Conservation (phyloP, 92 coral and sea anemone genomes). For the Anthopleura xanthogrammica region DNA sequence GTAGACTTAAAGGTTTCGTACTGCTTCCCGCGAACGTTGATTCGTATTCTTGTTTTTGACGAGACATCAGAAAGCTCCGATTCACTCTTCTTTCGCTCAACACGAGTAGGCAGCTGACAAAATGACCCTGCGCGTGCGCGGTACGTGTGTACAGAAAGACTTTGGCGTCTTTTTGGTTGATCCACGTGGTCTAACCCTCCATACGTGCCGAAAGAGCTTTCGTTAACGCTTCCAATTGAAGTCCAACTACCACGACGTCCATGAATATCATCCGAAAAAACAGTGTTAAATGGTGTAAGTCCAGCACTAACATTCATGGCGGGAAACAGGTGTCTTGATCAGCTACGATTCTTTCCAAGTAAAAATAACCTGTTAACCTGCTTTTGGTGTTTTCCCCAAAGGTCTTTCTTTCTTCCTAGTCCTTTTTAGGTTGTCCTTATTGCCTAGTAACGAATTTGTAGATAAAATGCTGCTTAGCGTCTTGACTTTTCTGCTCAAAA, state of each 20-base stretch:
- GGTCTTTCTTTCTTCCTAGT: too few relatives aligned
- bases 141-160: background rate
- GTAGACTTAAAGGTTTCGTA: conserved; percentile 81
- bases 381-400: too few relatives aligned
- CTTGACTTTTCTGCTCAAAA: too few relatives aligned
- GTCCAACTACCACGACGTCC: conserved; percentile 1
- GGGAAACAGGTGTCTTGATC: background rate
- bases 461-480: too few relatives aligned
- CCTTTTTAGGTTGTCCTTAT: too few relatives aligned
- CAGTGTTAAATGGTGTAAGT: background rate
- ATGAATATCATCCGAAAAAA: background rate
- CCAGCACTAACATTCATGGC: conserved; percentile 13
- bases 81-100: background rate
- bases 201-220: background rate
- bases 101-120: background rate
- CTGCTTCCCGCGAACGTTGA: conserved; percentile 73
- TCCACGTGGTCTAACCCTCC: background rate
- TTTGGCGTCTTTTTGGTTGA: background rate
- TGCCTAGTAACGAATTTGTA: too few relatives aligned
- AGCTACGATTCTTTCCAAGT: too few relatives aligned
- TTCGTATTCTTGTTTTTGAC: conserved; percentile 42
- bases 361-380: too few relatives aligned
- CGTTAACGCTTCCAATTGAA: background rate
- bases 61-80: background rate
- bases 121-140: conserved; percentile 1